Evolutionary conservation across 2,113 vertebrate species (phyloP), one percentile per base, ranked within the genome.

Genomic region (Cryptomyrus ogoouensis): DNA sequence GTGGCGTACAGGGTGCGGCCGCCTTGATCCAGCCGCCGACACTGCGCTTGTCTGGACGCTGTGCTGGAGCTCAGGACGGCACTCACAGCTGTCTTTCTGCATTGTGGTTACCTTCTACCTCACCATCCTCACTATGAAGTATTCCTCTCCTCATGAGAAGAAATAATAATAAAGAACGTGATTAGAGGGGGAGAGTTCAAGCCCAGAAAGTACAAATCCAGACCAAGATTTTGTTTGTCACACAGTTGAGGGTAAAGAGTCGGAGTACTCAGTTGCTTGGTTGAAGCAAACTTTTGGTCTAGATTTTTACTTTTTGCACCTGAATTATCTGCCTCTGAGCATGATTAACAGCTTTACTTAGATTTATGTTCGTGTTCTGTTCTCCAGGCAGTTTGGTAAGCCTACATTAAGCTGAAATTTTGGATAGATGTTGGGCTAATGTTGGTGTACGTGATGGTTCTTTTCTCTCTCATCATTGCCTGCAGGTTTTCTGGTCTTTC

Each of bases 1-100:
- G 98, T 88, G 97, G 98, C 90, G 94, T 99, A 90, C 98, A 99
- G 97, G 98, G 98, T 99, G 95, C 0, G 39, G 80, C 80, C 19
- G 15, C 19, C 42, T 24, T 8, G 35, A 21, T 24, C 6, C 42
- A 1, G 7, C 39, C 6, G 31, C 35, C 3, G 1, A 35, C 4
- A 13, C 35, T 35, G 12, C 27, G 3, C 13, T 17, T 19, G 35
- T 66, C 62, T 13, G 3, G 7, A 10, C 2, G 6, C 62, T 13
- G 62, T 13, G 5, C 17, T 27, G 21, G 42, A 47, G 44, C 62
- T 21, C 77, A 39, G 35, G 39, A 83, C 5, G 15, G 77, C 35
- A 5, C 77, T 39, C 44, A 83, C 21, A 66, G 62, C n/a, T 70
- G 24, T 70, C 24, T 9, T 70, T 24, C 24, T 70, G 31, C 27